Conservation (phyloP, 2,113 vertebrate genomes). For the Chloropsis cyanopogon region DNA sequence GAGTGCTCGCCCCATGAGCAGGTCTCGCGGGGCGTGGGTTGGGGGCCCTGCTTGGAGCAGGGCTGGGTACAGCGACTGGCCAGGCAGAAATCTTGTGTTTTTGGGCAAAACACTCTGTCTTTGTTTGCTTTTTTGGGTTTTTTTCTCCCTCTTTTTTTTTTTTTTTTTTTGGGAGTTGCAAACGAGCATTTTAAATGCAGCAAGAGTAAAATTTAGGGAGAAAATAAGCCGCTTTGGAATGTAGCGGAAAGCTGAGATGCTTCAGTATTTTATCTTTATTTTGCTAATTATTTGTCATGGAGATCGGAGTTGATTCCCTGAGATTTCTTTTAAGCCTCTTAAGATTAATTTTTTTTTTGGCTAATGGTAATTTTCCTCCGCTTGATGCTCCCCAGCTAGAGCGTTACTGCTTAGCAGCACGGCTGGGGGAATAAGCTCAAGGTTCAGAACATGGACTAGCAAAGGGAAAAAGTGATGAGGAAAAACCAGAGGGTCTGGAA, state of each 20-base stretch:
- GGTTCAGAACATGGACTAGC: conserved; percentile 47
- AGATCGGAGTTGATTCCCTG: conserved; percentile 36
- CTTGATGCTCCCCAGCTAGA: conserved; percentile 16
- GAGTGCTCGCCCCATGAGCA: not conserved
- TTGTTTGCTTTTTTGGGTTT: fast-evolving
- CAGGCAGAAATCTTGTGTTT: not conserved
- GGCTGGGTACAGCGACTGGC: not conserved
- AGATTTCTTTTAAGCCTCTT: conserved; percentile 59
- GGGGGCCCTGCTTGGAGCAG: not conserved
- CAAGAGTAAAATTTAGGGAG: not conserved
- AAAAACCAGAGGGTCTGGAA: not conserved
- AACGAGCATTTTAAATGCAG: not conserved
- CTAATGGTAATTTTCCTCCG: conserved; percentile 37
- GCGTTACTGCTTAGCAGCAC: conserved; percentile 29
- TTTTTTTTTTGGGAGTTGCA: not conserved
- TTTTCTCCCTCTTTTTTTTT: fast-evolving
- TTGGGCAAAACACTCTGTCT: not conserved
- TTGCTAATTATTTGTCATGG: conserved; percentile 62
- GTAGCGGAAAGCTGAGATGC: conserved; percentile 30
- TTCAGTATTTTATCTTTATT: conserved; percentile 57
- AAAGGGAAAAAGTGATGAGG: conserved; percentile 9
- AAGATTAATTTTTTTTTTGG: conserved; percentile 48
- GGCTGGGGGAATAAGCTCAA: conserved; percentile 18
- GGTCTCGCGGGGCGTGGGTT: not conserved
- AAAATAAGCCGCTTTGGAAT: conserved; percentile 54